Percentiles rank a stretch among this genome's conserved stretches.
phyloP scores from a whole-genome alignment of 2,113 vertebrate species.

The Scartelaos histophorus region DNA sequence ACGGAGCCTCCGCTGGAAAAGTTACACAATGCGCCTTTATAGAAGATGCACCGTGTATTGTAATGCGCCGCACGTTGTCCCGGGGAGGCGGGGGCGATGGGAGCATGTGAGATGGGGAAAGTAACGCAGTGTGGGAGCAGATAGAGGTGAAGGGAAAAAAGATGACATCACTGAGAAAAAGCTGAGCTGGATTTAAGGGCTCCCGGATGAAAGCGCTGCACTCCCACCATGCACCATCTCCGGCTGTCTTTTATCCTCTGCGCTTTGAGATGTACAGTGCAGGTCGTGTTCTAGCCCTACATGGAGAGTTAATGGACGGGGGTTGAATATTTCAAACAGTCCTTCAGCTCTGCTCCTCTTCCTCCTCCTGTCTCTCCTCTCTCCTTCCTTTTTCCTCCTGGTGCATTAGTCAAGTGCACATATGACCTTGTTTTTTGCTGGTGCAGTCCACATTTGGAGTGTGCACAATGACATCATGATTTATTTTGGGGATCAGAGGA shows the following conservation, averaged over 20 bases:
- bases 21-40: too few relatives aligned
- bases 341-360: slow-evolving; percentile 55
- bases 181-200: slow-evolving; percentile 69
- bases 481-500: slow-evolving; percentile 64
- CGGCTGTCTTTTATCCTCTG: slow-evolving; percentile 13
- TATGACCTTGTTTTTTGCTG: slow-evolving; percentile 70
- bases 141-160: slow-evolving; percentile 58
- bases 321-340: slow-evolving; percentile 78
- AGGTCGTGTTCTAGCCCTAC: slow-evolving; percentile 61
- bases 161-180: slow-evolving; percentile 74
- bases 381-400: slow-evolving; percentile 24
- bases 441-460: slow-evolving; percentile 66
- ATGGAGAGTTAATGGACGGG: slow-evolving; percentile 72
- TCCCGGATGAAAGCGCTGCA: slow-evolving; percentile 59
- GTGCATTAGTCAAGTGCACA: slow-evolving; percentile 73
- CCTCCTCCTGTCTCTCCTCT: slow-evolving; percentile 33
- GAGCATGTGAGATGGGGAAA: slow-evolving; percentile 48
- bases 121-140: slow-evolving; percentile 49
- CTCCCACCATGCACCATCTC: slow-evolving; percentile 48
- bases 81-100: slow-evolving; percentile 27
- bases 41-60: slow-evolving; percentile 39
- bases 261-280: slow-evolving; percentile 64
- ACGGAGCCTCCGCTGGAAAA: too few relatives aligned
- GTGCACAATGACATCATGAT: slow-evolving; percentile 68
- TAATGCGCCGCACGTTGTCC: slow-evolving; percentile 32